These are phyloP conservation scores for Platichthys flesus DNA, from an alignment of 2,113 vertebrate species.

Conservation along the genomic window DNA sequence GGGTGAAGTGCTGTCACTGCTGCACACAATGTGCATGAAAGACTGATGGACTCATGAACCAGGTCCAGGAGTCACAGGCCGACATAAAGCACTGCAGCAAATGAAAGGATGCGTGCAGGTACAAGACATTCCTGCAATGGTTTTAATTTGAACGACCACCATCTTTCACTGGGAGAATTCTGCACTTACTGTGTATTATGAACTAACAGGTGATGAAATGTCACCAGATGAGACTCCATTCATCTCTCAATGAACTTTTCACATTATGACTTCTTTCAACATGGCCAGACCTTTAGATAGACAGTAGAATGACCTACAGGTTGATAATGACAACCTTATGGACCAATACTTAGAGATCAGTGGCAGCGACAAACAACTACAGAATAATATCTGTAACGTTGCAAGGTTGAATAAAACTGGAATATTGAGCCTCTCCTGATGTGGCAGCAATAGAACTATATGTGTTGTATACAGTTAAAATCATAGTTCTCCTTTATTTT, in stretches of 20 bases:
- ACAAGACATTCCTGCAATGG: constrained; percentile 22
- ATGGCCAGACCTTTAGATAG: not conserved
- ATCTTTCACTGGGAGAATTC: not conserved
- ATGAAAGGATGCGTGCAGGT: constrained; percentile 42
- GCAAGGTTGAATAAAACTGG: no score
- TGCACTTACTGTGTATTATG: not conserved
- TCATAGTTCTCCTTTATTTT: no score
- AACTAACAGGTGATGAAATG: not conserved
- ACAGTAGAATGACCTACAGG: not conserved
- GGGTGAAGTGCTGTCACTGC: constrained; percentile 43
- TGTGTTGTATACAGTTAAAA: no score
- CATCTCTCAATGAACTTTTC: not conserved
- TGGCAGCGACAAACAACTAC: no score
- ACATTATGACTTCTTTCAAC: not conserved
- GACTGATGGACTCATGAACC: constrained; percentile 44
- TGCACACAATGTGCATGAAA: constrained; percentile 52
- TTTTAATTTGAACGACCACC: constrained; percentile 40
- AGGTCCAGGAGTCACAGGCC: constrained; percentile 31
- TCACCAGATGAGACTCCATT: not conserved
- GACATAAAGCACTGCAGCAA: constrained; percentile 45
- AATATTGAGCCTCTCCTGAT: no score
- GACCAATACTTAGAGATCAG: no score
- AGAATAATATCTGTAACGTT: no score
- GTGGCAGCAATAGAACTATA: no score
- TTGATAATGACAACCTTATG: no score